Percentiles rank a stretch among this genome's conserved stretches.
Conservation (phyloP, 1,140 invertebrate species). For the Maniola jurtina region DNA sequence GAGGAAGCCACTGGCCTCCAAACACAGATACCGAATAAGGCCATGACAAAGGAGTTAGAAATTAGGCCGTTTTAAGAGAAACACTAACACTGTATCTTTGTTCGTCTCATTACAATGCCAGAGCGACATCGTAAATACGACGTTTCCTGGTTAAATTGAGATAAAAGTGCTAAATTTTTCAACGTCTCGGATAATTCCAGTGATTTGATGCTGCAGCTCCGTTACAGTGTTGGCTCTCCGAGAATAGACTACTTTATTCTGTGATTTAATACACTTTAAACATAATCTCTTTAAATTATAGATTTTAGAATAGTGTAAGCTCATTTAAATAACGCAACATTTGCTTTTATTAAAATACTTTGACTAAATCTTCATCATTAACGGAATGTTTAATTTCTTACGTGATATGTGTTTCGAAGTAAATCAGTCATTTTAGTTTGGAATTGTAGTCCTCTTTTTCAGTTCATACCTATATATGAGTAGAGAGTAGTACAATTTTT, state of each 20-base stretch:
- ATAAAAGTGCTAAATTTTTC: conserved; percentile 56
- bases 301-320: not conserved
- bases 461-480: too few species aligned
- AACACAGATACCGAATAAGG: conserved; percentile 40
- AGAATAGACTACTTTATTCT: conserved; percentile 27
- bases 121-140: conserved; percentile 48
- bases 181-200: conserved; percentile 40
- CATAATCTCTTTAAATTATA: not conserved
- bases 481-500: too few species aligned
- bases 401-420: too few species aligned
- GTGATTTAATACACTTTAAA: conserved; percentile 6
- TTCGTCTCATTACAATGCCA: conserved; percentile 41
- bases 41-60: conserved; percentile 50
- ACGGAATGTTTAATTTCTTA: not conserved
- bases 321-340: not conserved
- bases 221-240: conserved; percentile 27
- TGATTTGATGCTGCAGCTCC: conserved; percentile 35
- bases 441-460: too few species aligned
- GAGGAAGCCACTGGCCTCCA: conserved; percentile 37
- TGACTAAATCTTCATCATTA: not conserved
- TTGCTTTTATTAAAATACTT: not conserved
- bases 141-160: conserved; percentile 51
- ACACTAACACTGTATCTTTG: conserved; percentile 31
- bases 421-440: too few species aligned
- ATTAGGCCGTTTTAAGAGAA: conserved; percentile 30